Conservation (phyloP, 1,140 invertebrate genomes). For the Cylas formicarius region DNA sequence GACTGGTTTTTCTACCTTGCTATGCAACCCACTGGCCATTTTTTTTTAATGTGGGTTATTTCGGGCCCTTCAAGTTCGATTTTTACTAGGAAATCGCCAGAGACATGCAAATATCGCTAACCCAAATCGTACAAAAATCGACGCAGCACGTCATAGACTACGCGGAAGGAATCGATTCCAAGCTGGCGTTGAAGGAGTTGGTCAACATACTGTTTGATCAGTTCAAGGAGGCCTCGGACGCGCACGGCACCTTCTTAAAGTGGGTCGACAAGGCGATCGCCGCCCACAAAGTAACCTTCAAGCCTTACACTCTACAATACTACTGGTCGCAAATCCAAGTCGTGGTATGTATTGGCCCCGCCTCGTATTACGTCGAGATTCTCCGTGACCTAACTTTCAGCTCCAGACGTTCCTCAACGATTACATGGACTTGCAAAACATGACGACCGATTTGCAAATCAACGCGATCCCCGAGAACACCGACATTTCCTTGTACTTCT, state of each 20-base stretch:
- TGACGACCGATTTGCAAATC: slow-evolving; percentile 51
- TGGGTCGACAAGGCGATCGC: slow-evolving; percentile 52
- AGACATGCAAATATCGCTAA: slow-evolving; percentile 72
- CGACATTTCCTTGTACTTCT: slow-evolving; percentile 61
- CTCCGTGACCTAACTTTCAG: slow-evolving; percentile 45
- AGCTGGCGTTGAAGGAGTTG: slow-evolving; percentile 48
- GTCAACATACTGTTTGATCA: slow-evolving; percentile 64
- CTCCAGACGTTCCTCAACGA: slow-evolving; percentile 71
- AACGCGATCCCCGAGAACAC: slow-evolving; percentile 51
- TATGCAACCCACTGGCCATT: too few species aligned
- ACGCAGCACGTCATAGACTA: slow-evolving; percentile 66
- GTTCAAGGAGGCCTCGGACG: slow-evolving; percentile 63
- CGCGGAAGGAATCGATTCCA: slow-evolving; percentile 33
- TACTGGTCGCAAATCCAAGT: slow-evolving; percentile 85
- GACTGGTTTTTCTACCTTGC: too few species aligned
- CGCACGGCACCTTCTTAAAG: slow-evolving; percentile 57
- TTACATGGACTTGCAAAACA: slow-evolving; percentile 75
- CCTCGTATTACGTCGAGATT: slow-evolving; percentile 16
- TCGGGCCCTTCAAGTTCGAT: too few species aligned
- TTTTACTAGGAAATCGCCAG: slow-evolving; percentile 64
- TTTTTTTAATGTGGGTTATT: too few species aligned
- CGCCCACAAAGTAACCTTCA: slow-evolving; percentile 49
- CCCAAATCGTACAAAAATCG: slow-evolving; percentile 67
- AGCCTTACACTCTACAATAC: slow-evolving; percentile 70
- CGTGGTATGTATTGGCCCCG: slow-evolving; percentile 55